Percentiles rank a stretch among this genome's conserved stretches.
Conservation (phyloP, 2,797 vertebrate species). For the Enteromius argenteus region DNA sequence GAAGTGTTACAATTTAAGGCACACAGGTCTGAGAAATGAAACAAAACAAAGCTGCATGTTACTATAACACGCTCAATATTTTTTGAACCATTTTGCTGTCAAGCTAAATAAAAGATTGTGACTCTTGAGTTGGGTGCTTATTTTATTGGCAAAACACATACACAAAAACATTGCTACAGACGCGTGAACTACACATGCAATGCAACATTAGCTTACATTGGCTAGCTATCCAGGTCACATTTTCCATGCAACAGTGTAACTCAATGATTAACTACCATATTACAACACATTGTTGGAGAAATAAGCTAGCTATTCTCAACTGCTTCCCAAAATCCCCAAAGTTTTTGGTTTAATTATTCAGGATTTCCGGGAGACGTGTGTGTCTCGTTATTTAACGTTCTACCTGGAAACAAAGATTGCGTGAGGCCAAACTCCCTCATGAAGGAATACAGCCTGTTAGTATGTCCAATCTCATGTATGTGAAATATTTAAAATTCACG, state of each 20-base stretch:
- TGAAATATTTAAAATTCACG: too few relatives aligned
- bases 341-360: too few relatives aligned
- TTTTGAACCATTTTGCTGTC: background rate
- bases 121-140: background rate
- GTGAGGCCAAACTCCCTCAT: too few relatives aligned
- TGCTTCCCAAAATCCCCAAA: background rate
- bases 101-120: background rate
- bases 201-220: background rate
- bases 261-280: background rate
- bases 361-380: too few relatives aligned
- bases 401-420: too few relatives aligned
- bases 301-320: background rate
- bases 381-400: too few relatives aligned
- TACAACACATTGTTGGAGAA: background rate
- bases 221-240: background rate
- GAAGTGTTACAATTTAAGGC: conserved; percentile 16
- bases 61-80: background rate
- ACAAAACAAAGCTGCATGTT: background rate
- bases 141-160: background rate
- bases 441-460: too few relatives aligned
- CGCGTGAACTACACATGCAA: background rate
- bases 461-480: too few relatives aligned
- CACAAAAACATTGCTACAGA: background rate
- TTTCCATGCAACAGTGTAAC: background rate
- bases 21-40: background rate